A percentile compares a stretch with the other conserved stretches of the same genome.
Conservation (phyloP, 2,113 vertebrate species). For the Eupsittula cactorum region DNA sequence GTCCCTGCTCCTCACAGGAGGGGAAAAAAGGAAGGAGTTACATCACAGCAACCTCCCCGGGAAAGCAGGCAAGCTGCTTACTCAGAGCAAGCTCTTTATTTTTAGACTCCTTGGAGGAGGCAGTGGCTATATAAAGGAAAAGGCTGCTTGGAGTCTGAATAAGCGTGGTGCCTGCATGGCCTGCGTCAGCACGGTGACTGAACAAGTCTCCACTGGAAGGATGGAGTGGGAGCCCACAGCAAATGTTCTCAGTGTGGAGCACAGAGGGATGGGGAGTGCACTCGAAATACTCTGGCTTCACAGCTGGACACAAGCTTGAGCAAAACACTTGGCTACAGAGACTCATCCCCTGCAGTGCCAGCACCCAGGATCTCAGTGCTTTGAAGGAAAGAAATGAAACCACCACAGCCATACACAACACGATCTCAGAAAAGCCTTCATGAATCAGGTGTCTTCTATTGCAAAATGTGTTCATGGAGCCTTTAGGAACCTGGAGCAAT, state of each 20-base stretch:
- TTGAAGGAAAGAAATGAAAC: background rate
- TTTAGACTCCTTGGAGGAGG: slow-evolving; percentile 17
- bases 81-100: slow-evolving; percentile 41
- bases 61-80: background rate
- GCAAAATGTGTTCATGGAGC: background rate
- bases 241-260: fast-evolving
- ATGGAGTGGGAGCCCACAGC: background rate
- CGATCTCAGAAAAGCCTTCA: background rate
- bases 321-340: fast-evolving
- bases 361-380: background rate
- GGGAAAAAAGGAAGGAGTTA: background rate
- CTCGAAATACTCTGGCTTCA: background rate
- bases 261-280: background rate
- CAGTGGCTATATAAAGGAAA: slow-evolving; percentile 2
- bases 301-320: background rate
- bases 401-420: background rate
- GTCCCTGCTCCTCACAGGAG: background rate
- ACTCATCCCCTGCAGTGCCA: background rate
- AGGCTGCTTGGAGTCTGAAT: background rate
- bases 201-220: background rate
- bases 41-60: background rate
- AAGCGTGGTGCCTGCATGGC: background rate
- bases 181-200: background rate
- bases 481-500: background rate
- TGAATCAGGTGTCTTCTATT: background rate